Evolutionary conservation across 2,113 vertebrate species (phyloP).

Genomic region (Neogobius melanostomus): DNA sequence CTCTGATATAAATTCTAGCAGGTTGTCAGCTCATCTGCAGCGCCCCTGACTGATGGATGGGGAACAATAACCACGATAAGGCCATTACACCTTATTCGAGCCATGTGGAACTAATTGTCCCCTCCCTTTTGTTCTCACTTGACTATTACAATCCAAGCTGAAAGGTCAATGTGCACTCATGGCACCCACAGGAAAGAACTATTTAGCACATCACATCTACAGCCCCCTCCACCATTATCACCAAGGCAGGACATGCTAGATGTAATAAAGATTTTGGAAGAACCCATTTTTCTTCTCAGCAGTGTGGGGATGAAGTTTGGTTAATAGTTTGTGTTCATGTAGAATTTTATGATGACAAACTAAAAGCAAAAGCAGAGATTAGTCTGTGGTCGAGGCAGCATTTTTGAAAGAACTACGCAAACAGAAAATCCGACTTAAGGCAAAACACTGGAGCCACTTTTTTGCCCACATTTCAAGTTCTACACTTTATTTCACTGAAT

Average conservation of each 20-base stretch:
- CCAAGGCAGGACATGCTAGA: background rate
- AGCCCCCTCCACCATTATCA: constrained; percentile 9
- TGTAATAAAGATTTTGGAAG: background rate
- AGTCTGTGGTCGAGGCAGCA: no score
- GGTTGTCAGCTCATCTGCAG: constrained; percentile 45
- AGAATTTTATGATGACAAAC: no score
- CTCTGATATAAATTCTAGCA: constrained; percentile 45
- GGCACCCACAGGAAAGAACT: constrained; percentile 24
- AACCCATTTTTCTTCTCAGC: background rate
- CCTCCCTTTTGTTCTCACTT: constrained; percentile 37
- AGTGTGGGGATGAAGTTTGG: no score
- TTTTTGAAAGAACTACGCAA: no score
- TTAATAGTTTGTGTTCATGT: no score
- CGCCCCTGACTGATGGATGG: constrained; percentile 24
- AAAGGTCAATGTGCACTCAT: constrained; percentile 47
- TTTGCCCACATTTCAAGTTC: no score
- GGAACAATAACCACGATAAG: constrained; percentile 30
- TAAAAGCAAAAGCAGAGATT: no score
- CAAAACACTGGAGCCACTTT: no score
- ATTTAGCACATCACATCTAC: constrained; percentile 21
- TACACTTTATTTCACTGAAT: no score
- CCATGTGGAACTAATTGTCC: constrained; percentile 39
- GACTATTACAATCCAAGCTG: constrained; percentile 26
- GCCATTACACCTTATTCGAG: constrained; percentile 37
- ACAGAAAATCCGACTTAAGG: no score